A percentile compares a stretch with the other conserved stretches of the same genome.
Conservation (phyloP, 1,140 invertebrate species). For the Plutomurus gul region DNA sequence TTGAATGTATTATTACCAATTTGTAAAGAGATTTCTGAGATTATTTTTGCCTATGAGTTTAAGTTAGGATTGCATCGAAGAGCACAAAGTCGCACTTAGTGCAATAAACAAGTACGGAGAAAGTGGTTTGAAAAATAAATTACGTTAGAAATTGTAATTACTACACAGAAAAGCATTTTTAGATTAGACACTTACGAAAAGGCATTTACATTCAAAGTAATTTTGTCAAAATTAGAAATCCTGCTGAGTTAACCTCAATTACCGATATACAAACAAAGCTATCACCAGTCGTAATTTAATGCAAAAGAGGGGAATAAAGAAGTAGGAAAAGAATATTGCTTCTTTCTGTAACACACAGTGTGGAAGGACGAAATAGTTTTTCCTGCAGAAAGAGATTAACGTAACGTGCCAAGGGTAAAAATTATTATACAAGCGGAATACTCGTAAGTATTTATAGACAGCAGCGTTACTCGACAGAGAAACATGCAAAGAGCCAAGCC, state of each 20-base stretch:
- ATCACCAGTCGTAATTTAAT: conserved; percentile 1
- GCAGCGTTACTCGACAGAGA: neutral
- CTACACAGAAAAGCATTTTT: too few species aligned
- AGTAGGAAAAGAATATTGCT: neutral
- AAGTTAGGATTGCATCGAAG: too few species aligned
- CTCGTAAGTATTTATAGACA: conserved; percentile 2
- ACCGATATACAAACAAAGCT: neutral
- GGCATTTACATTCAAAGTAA: neutral
- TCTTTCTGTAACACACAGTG: neutral
- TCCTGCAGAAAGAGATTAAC: conserved; percentile 10
- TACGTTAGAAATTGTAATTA: too few species aligned
- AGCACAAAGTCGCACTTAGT: too few species aligned
- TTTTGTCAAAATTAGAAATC: neutral
- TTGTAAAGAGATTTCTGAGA: too few species aligned
- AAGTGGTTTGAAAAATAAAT: too few species aligned
- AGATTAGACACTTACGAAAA: too few species aligned
- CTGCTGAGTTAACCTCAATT: neutral
- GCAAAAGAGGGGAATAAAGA: neutral
- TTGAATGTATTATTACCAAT: too few species aligned
- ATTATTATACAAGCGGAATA: neutral
- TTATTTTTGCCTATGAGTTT: too few species aligned
- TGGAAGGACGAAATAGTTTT: neutral
- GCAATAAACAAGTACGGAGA: too few species aligned
- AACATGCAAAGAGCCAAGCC: conserved; percentile 6
- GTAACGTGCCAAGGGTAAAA: conserved; percentile 6